Evolutionary conservation across 2,888 invertebrate genomes (phyloP), one percentile per base, ranked within the genome.

Genomic region (Agriotes lineatus): DNA sequence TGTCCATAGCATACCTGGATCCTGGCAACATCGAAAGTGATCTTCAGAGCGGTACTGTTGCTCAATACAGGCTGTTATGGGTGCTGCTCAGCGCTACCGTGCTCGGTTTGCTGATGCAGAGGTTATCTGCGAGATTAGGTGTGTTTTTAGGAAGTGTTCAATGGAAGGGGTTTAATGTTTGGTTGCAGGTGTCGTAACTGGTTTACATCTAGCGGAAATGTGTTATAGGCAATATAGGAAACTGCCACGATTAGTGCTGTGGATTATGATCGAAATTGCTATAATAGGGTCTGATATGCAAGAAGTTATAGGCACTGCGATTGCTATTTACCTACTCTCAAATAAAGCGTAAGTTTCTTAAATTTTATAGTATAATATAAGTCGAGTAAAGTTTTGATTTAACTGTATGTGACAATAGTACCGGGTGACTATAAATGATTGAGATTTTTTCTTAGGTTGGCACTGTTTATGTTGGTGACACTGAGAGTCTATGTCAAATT

Each of bases 11-110:
- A 10, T 96, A 95, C 83, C 85, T 96, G 65, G 96, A 96, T 85
- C 96, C 96, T 7, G 96, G 96, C 62, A 96, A 96, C 82, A 95
- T 96, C 75, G 95, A 96, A 85, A 94, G 95, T 50, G 96, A 96
- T 86, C 85, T 96, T 37, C 93, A 94, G 82, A 93, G 93, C 50
- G 96, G 96, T 58, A 89, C 92, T 1, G 85, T 89, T 5, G 96
- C 96, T 4, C 88, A 90, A 80, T 96, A 95, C 82, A 92, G 89
- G 90, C 86, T 96, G 77, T 84, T 96, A 82, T 96, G 96, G 96
- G 91, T 96, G 20, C 85, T 96, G 56, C 84, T 96, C 77, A 89
- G 91, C 81, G 93, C 96, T 3, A 96, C 96, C 6, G 81, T 95
- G 45, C 85, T 96, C 69, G 96, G 96, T n/a, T 87, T 96, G 72